Conservation (phyloP, 2,797 vertebrate genomes). For the Anas acuta region DNA sequence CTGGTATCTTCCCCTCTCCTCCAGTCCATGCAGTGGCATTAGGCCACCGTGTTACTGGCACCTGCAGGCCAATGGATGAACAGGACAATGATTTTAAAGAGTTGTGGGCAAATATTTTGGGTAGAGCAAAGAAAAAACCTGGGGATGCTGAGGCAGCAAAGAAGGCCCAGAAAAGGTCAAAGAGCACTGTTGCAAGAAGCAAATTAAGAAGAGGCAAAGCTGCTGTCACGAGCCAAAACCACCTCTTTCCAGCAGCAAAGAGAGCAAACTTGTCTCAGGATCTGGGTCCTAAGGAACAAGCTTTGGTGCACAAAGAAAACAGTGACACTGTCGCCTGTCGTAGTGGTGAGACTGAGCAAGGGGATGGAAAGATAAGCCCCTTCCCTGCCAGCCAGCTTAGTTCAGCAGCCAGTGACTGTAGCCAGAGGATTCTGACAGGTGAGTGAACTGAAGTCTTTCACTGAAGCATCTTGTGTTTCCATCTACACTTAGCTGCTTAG, state of each 20-base stretch:
- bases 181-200: slow-evolving; percentile 10
- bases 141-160: slow-evolving; percentile 16
- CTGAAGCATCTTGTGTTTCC: neutral
- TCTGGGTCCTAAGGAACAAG: neutral
- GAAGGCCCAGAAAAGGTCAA: slow-evolving; percentile 38
- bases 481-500: neutral
- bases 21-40: neutral
- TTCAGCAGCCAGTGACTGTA: neutral
- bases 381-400: slow-evolving; percentile 1
- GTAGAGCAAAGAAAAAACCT: slow-evolving; percentile 81
- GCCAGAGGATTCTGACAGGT: slow-evolving; percentile 64
- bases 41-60: neutral
- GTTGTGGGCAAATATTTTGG: slow-evolving; percentile 85
- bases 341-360: neutral
- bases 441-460: neutral
- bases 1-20: neutral
- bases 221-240: slow-evolving; percentile 33
- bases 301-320: neutral
- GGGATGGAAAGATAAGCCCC: neutral
- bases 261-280: neutral
- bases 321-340: neutral
- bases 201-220: slow-evolving; percentile 52
- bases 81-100: slow-evolving; percentile 91
- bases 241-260: slow-evolving; percentile 45
- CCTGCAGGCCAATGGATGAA: slow-evolving; percentile 84